Percentiles rank a stretch among this genome's conserved stretches.
These are phyloP conservation scores for Alligator sinensis DNA, from an alignment of 2,113 vertebrate genomes.

Conservation along the genomic window DNA sequence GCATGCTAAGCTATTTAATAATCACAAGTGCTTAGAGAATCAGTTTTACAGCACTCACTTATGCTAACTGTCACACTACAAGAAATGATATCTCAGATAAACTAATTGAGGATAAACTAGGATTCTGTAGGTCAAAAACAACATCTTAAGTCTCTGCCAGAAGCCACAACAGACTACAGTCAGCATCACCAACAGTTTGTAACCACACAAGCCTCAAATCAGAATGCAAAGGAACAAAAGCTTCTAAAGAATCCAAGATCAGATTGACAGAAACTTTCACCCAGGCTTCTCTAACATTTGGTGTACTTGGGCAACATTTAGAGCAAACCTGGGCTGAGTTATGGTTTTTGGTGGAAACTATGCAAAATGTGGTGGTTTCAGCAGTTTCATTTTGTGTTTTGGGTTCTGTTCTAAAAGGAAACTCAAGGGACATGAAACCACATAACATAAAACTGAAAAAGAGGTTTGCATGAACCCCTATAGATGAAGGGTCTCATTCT, in stretches of 20 bases:
- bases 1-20: not conserved
- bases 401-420: constrained; percentile 23
- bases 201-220: not conserved
- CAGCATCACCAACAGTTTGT: not conserved
- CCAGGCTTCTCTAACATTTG: not conserved
- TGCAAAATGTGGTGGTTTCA: constrained; percentile 51
- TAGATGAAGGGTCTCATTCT: not conserved
- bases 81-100: not conserved
- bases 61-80: not conserved
- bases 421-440: constrained; percentile 16
- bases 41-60: not conserved
- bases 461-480: constrained; percentile 30
- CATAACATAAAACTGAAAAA: not conserved
- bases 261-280: not conserved
- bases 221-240: fast-evolving
- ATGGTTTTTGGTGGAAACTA: constrained; percentile 59
- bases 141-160: fast-evolving
- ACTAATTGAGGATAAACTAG: not conserved
- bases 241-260: not conserved
- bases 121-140: not conserved
- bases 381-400: constrained; percentile 25
- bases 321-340: not conserved
- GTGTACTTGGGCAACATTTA: not conserved
- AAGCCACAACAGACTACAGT: not conserved
- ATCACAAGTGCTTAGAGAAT: not conserved